Evolutionary conservation across 2,113 vertebrate species (phyloP).

Genomic region (Physeter macrocephalus): DNA sequence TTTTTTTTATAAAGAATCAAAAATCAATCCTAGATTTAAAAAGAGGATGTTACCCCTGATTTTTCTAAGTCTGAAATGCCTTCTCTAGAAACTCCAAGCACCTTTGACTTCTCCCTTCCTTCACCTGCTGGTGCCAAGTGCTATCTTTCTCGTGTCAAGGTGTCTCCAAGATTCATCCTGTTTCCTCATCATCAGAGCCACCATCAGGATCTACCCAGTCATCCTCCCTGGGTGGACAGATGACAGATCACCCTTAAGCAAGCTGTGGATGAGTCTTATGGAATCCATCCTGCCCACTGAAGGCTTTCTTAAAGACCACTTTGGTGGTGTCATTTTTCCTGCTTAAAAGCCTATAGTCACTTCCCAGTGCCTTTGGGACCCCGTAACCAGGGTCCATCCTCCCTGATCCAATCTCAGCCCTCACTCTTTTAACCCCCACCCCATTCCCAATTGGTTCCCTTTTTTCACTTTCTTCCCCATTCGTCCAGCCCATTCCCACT

Average conservation of each 20-base stretch:
- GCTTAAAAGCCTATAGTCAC: not conserved
- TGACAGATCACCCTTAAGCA: not conserved
- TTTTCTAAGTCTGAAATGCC: not conserved
- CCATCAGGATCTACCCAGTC: not conserved
- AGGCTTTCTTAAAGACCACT: not conserved
- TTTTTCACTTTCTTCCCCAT: not conserved
- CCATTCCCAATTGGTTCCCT: not conserved
- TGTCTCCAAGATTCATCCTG: not conserved
- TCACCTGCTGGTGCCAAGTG: not conserved
- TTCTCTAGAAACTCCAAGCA: not conserved
- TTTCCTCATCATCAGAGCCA: not conserved
- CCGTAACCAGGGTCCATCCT: not conserved
- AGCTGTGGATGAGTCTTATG: not conserved
- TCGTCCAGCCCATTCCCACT: not conserved
- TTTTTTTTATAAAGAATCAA: not conserved
- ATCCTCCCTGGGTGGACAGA: not conserved
- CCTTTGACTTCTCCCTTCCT: not conserved
- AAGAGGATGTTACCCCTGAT: not conserved
- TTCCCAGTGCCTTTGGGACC: not conserved
- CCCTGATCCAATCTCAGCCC: not conserved
- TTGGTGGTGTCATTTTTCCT: not conserved
- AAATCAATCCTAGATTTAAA: not conserved
- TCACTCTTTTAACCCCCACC: not conserved
- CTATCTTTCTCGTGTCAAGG: not conserved
- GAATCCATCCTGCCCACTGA: not conserved